Evolutionary conservation across 2,797 vertebrate genomes (phyloP).

Genomic region (Vespertilio murinus): DNA sequence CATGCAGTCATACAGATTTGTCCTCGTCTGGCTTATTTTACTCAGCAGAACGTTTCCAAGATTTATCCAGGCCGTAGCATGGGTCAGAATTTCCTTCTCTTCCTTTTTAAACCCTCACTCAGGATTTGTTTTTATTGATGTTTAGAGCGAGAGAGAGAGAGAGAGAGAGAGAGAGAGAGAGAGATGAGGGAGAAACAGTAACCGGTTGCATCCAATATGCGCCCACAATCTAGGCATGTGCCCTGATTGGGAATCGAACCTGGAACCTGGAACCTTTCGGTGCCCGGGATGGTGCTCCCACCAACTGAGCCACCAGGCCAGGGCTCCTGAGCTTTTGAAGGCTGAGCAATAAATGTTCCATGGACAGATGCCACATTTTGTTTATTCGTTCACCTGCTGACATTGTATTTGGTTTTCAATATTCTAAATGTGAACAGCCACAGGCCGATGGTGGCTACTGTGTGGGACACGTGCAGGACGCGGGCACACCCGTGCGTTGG

Average conservation of each 20-base stretch:
- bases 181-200: background rate
- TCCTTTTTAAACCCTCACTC: too few relatives aligned
- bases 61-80: background rate
- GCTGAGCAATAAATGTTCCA: background rate
- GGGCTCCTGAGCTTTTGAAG: background rate
- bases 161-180: too few relatives aligned
- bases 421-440: background rate
- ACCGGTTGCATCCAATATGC: background rate
- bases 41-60: background rate
- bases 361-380: background rate
- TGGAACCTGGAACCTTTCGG: background rate
- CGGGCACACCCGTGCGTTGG: fast-evolving
- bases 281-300: background rate
- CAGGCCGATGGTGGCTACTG: background rate
- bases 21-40: background rate
- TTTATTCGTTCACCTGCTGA: background rate
- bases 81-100: background rate
- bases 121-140: background rate
- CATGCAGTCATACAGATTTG: background rate
- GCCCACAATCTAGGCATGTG: background rate
- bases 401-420: background rate
- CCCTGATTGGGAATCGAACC: background rate
- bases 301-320: background rate
- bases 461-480: background rate
- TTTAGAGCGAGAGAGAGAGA: background rate